Base-by-base conservation (phyloP, 2,797 vertebrate species). In the Tolypeutes matacus region DNA sequence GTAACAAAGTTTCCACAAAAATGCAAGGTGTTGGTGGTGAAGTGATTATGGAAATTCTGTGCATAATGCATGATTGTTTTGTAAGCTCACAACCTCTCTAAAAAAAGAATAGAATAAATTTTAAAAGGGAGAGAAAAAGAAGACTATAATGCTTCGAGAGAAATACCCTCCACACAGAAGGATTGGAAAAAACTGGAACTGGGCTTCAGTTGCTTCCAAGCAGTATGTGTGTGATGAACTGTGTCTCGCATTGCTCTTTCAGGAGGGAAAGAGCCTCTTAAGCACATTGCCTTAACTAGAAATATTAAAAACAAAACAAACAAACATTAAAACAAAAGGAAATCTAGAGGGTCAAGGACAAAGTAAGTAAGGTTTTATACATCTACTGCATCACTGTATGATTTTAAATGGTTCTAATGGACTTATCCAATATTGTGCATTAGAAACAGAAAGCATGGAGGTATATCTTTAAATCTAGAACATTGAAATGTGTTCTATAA, bases 401-500 rank as follows among this genome's bases (percentile, higher is more conserved):
- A 76, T 75, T 76, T 70, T 83, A 73, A 76, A 91, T 3, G 58
- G 51, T 39, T 88, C 25, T 80, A 34, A 64, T 27, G 8, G 9
- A 51, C 29, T 81, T 31, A 88, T 11, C 29, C 36, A 78, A 46
- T 17, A 31, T 8, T 29, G 29, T 9, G 1, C 25, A 46, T 76
- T 62, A 82, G 27, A 89, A 88, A 80, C 14, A 56, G 34, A 91
- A 76, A 93, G 29, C 78, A 80, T n/a, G 12, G 14, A n/a, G 11
- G 69, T 17, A 6, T 83, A 20, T 34, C 89, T 86, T 91, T 75
- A 93, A 80, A 72, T 70, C 7, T 70, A 77, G n/a, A 96, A 86
- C 88, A 95, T 77, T 89, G 77, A 87, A 83, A 89, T 80, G 17
- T 75, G 39, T 31, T 64, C 62, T 53, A 91, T 77, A 78, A 95